phyloP scores from a whole-genome alignment of 2,113 vertebrate genomes.

The Neolamprologus ventralis region DNA sequence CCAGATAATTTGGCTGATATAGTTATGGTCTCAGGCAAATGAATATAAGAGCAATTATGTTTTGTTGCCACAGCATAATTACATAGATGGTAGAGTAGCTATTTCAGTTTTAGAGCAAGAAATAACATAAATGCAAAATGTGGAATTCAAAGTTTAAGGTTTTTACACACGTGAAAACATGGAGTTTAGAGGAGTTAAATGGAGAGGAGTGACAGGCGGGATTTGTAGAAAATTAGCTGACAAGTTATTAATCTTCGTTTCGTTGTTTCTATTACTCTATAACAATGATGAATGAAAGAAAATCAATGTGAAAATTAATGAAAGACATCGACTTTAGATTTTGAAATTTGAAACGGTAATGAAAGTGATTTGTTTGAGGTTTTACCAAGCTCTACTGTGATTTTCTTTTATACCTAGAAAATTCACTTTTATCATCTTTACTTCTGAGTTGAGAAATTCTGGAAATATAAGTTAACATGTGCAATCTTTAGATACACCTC shows the following conservation, averaged over 20 bases:
- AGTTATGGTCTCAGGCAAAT: neutral
- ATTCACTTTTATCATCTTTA: neutral
- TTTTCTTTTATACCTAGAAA: neutral
- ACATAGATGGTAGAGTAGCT: neutral
- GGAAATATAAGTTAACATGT: neutral
- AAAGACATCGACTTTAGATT: neutral
- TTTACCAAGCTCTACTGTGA: neutral
- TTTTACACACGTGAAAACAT: neutral
- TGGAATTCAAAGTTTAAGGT: neutral
- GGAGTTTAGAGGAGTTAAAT: neutral
- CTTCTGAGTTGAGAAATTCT: neutral
- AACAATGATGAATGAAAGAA: neutral
- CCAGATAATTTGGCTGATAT: neutral
- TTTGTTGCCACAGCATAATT: neutral
- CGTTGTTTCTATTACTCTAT: neutral
- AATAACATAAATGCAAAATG: neutral
- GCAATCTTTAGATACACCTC: neutral
- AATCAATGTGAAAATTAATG: neutral
- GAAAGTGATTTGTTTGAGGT: neutral
- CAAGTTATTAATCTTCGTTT: neutral
- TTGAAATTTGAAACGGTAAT: neutral
- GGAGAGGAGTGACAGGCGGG: neutral
- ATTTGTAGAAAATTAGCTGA: neutral
- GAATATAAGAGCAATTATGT: neutral
- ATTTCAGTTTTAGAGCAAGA: neutral